These are phyloP conservation scores for Syngnathus typhle DNA, from an alignment of 2,113 vertebrate species.

Conservation along the genomic window DNA sequence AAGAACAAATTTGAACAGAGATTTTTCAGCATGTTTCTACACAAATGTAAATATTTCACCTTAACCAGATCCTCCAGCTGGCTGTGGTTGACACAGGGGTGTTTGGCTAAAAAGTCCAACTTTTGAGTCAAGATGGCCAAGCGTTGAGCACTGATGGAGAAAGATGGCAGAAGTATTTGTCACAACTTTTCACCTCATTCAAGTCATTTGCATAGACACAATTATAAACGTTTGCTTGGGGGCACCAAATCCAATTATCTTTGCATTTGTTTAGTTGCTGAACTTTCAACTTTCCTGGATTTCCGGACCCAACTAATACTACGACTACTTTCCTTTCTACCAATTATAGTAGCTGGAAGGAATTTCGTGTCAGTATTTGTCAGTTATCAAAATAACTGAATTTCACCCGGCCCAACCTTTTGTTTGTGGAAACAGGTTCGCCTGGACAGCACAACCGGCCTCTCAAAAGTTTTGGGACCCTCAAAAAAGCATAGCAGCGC, in stretches of 20 bases:
- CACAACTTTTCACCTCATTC: not conserved
- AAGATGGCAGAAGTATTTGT: not conserved
- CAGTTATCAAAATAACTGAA: too few species aligned
- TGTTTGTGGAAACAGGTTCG: too few species aligned
- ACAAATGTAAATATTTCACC: slow-evolving; percentile 59
- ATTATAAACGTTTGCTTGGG: not conserved
- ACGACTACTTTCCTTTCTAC: not conserved
- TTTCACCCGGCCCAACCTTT: too few species aligned
- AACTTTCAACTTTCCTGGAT: not conserved
- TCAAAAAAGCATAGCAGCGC: not conserved
- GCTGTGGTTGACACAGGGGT: slow-evolving; percentile 85
- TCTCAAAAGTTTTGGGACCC: not conserved
- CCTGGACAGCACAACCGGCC: not conserved
- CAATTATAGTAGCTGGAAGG: too few species aligned
- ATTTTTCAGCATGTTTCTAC: not conserved
- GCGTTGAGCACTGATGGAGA: slow-evolving; percentile 71
- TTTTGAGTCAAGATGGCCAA: slow-evolving; percentile 88
- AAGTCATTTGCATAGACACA: not conserved
- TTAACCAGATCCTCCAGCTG: slow-evolving; percentile 91
- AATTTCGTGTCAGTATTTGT: too few species aligned
- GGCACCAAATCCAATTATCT: not conserved
- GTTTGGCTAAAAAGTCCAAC: slow-evolving; percentile 82
- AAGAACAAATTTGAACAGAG: too few species aligned
- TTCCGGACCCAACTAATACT: not conserved
- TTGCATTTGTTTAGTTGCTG: not conserved